These are phyloP conservation scores for Eubasilissa regina DNA, from an alignment of 1,140 invertebrate species.

Conservation along the genomic window DNA sequence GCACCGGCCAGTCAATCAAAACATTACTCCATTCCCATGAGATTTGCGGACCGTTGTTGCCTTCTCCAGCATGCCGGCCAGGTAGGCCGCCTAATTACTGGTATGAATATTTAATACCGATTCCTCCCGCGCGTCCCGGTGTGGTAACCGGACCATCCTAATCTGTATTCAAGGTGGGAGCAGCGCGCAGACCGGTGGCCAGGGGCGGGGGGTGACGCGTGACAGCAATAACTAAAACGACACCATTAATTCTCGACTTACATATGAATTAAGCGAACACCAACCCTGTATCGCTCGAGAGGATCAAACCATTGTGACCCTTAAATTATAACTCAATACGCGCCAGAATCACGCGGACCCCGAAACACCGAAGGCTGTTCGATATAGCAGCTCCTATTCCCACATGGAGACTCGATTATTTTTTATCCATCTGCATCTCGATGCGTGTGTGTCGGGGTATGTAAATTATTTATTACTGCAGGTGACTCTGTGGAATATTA, in stretches of 20 bases:
- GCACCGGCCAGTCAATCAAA: slow-evolving; percentile 28
- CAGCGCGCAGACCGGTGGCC: slow-evolving; percentile 1
- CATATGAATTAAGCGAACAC: slow-evolving; percentile 57
- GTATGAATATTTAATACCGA: slow-evolving; percentile 59
- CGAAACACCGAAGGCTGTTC: too few species aligned
- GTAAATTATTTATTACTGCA: slow-evolving; percentile 50
- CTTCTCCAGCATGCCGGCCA: slow-evolving; percentile 47
- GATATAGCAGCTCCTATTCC: slow-evolving; percentile 32
- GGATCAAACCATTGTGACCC: background rate
- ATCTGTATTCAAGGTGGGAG: slow-evolving; percentile 55
- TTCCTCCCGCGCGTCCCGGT: slow-evolving; percentile 29
- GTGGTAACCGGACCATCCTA: slow-evolving; percentile 35
- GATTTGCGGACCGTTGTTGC: slow-evolving; percentile 9
- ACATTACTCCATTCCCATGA: slow-evolving; percentile 30
- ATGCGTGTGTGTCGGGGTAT: background rate
- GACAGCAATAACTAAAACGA: slow-evolving; percentile 60
- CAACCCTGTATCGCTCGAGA: slow-evolving; percentile 14
- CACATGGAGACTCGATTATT: slow-evolving; percentile 42
- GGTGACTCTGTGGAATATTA: slow-evolving; percentile 45
- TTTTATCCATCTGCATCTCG: slow-evolving; percentile 1
- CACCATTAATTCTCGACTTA: slow-evolving; percentile 60
- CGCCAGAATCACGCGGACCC: too few species aligned
- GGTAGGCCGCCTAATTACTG: slow-evolving; percentile 59
- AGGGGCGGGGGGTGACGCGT: slow-evolving; percentile 48
- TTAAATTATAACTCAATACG: too few species aligned